Conservation (phyloP, 2,113 vertebrate genomes). For the rabbit (Oryctolagus cuniculus) region DNA sequence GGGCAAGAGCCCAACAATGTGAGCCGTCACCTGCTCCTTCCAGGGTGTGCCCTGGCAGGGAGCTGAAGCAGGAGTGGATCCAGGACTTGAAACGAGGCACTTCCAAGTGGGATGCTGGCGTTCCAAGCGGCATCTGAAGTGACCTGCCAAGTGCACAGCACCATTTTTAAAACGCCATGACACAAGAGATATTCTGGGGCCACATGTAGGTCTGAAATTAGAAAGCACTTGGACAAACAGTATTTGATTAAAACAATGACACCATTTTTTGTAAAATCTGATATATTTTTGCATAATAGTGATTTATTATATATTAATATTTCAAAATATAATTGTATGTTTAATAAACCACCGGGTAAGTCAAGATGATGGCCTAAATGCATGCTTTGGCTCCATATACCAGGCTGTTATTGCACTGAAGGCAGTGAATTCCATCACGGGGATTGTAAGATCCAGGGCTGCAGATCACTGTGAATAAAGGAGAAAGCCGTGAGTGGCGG, state of each 20-base stretch:
- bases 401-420: conserved; percentile 75
- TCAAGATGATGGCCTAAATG: conserved; percentile 43
- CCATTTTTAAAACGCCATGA: background rate
- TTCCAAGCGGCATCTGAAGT: no score
- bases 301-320: conserved; percentile 73
- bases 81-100: no score
- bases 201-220: background rate
- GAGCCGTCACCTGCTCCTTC: no score
- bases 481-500: background rate
- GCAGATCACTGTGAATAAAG: conserved; percentile 78
- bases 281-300: conserved; percentile 54
- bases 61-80: no score
- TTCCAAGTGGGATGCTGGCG: no score
- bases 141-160: no score
- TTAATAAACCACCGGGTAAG: background rate
- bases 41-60: no score
- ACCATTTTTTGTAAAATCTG: conserved; percentile 67
- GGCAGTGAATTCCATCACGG: conserved; percentile 77
- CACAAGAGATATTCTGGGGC: background rate
- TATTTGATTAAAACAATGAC: conserved; percentile 65
- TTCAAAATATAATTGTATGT: conserved; percentile 27
- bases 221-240: background rate
- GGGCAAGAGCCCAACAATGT: no score
- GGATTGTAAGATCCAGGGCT: conserved; percentile 85
- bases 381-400: conserved; percentile 76